Evolutionary conservation across 2,113 vertebrate genomes (phyloP).

Genomic region (Oryzias woworae): DNA sequence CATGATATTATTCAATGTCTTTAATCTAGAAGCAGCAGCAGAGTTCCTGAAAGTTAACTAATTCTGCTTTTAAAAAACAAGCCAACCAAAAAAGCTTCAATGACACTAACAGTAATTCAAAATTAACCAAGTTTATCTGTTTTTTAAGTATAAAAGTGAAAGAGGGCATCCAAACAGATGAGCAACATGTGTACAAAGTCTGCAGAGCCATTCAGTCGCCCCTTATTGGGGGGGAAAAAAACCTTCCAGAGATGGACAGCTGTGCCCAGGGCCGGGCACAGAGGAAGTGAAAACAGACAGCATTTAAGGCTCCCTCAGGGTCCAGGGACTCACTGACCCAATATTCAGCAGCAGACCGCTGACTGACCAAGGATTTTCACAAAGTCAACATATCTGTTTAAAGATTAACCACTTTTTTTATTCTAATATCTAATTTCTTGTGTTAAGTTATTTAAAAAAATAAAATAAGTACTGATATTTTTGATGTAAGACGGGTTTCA

Average conservation of each 20-base stretch:
- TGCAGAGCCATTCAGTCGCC: constrained; percentile 48
- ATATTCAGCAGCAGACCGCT: constrained; percentile 54
- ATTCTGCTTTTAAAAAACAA: not conserved
- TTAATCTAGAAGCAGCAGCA: too few species aligned
- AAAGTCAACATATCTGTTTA: constrained; percentile 53
- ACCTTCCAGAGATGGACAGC: constrained; percentile 75
- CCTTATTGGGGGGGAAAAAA: constrained; percentile 72
- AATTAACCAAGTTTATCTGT: constrained; percentile 18
- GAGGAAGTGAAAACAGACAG: constrained; percentile 69
- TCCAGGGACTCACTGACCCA: constrained; percentile 62
- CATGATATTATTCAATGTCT: too few species aligned
- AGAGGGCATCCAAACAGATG: constrained; percentile 63
- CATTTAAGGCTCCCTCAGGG: constrained; percentile 67
- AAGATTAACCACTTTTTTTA: not conserved
- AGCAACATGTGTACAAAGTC: constrained; percentile 56
- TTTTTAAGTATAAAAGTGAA: constrained; percentile 58
- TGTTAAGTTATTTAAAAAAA: not conserved
- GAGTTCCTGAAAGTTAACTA: not conserved
- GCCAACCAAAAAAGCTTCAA: not conserved
- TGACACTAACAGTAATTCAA: constrained; percentile 7
- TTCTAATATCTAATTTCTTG: not conserved
- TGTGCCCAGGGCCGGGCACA: constrained; percentile 72
- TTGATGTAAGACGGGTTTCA: too few species aligned
- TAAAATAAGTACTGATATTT: not conserved
- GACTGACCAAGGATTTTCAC: constrained; percentile 54